phyloP scores from a whole-genome alignment of 2,113 vertebrate genomes.

The Australoheros scitulus region DNA sequence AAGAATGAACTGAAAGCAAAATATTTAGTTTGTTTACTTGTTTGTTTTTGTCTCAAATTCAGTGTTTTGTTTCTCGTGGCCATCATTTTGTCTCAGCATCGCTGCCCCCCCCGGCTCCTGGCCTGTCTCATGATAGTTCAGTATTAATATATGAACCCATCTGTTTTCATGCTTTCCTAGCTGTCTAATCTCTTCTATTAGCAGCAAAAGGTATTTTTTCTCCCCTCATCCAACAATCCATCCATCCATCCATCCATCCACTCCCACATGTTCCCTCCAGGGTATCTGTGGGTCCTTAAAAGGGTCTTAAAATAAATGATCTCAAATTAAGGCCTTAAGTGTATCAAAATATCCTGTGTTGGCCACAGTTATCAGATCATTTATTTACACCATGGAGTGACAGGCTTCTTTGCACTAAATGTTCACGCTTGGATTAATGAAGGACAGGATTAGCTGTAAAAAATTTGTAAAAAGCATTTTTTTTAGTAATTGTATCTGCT shows the following conservation, averaged over 20 bases:
- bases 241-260: conserved; percentile 25
- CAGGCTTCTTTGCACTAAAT: conserved; percentile 30
- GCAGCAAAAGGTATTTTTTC: conserved; percentile 10
- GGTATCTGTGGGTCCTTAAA: conserved; percentile 52
- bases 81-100: conserved; percentile 11
- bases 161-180: conserved; percentile 55
- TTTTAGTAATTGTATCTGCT: conserved; percentile 49
- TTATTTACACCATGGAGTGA: conserved; percentile 24
- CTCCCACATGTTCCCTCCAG: conserved; percentile 36
- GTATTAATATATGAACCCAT: conserved; percentile 44
- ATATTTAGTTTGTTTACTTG: neutral
- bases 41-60: neutral
- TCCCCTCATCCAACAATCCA: neutral
- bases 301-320: conserved; percentile 67
- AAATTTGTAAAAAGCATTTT: conserved; percentile 28
- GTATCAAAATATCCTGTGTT: conserved; percentile 31
- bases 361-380: conserved; percentile 39
- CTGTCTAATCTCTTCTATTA: conserved; percentile 65
- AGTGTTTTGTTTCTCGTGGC: neutral
- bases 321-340: conserved; percentile 52
- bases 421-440: conserved; percentile 44
- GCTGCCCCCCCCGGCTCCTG: neutral
- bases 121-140: conserved; percentile 5
- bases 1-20: neutral
- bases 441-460: conserved; percentile 47